These are phyloP conservation scores for Ia io DNA, from an alignment of 2,113 vertebrate genomes.

Conservation along the genomic window DNA sequence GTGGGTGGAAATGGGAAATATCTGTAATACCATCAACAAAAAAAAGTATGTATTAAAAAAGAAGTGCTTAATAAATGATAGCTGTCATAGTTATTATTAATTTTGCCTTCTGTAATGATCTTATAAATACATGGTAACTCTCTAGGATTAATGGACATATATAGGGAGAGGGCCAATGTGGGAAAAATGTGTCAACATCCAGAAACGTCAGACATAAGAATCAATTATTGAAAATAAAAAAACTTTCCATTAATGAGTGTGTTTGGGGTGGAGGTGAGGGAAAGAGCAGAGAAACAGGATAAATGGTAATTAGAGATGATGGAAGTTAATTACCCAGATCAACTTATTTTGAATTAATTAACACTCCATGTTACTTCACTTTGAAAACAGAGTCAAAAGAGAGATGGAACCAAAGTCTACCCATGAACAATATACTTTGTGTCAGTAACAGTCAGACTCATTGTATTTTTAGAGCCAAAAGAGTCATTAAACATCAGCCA, in stretches of 20 bases:
- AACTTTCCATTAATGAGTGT: background rate
- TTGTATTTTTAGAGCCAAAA: background rate
- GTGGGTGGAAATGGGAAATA: too few relatives aligned
- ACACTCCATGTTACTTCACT: constrained; percentile 15
- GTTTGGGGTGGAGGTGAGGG: background rate
- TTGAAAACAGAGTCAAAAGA: constrained; percentile 20
- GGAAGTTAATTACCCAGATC: background rate
- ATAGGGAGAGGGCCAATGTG: background rate
- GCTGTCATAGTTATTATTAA: background rate
- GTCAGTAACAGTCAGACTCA: background rate
- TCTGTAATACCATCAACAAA: too few relatives aligned
- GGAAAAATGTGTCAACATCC: background rate
- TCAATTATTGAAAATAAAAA: background rate
- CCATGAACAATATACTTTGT: background rate
- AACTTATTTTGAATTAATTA: background rate
- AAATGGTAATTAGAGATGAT: background rate
- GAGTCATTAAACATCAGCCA: background rate
- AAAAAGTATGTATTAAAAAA: too few relatives aligned
- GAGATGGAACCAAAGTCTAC: constrained; percentile 16
- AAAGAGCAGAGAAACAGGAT: background rate
- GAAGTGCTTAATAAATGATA: background rate
- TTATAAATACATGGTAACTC: background rate
- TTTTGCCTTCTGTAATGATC: background rate
- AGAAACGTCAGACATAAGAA: background rate
- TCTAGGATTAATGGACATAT: background rate